Evolutionary conservation across 2,113 vertebrate species (phyloP).

Genomic region (Limnothrissa miodon): DNA sequence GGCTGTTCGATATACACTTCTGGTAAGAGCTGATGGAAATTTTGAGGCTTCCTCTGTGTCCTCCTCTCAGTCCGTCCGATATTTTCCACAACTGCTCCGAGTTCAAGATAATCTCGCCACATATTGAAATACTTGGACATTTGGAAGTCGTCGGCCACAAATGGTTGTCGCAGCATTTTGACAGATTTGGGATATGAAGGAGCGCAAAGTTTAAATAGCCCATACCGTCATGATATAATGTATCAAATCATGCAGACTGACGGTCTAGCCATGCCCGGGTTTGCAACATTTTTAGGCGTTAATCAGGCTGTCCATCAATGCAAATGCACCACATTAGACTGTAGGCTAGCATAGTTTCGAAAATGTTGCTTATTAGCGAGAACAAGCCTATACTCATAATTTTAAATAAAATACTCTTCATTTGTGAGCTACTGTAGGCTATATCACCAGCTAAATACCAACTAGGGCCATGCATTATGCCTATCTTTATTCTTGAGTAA

Average conservation of each 20-base stretch:
- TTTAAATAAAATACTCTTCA: too few species aligned
- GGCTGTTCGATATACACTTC: neutral
- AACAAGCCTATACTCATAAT: too few species aligned
- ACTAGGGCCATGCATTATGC: too few species aligned
- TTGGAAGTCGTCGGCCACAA: neutral
- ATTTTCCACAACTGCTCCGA: neutral
- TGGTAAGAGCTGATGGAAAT: neutral
- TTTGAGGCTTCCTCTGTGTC: neutral
- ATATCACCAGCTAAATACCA: too few species aligned
- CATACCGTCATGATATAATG: neutral
- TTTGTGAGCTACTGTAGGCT: too few species aligned
- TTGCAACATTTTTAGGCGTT: neutral
- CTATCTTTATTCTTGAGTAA: too few species aligned
- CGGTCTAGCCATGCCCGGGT: neutral
- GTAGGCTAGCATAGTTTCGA: too few species aligned
- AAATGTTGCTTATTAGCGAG: too few species aligned
- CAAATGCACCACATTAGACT: neutral
- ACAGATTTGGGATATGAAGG: neutral
- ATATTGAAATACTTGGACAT: neutral
- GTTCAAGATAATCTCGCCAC: constrained; percentile 9
- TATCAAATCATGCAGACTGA: neutral
- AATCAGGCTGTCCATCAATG: neutral
- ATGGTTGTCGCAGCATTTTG: neutral
- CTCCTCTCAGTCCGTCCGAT: neutral
- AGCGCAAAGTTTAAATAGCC: neutral